Conservation (phyloP, 2,113 vertebrate genomes). For the Bothrops jararaca region DNA sequence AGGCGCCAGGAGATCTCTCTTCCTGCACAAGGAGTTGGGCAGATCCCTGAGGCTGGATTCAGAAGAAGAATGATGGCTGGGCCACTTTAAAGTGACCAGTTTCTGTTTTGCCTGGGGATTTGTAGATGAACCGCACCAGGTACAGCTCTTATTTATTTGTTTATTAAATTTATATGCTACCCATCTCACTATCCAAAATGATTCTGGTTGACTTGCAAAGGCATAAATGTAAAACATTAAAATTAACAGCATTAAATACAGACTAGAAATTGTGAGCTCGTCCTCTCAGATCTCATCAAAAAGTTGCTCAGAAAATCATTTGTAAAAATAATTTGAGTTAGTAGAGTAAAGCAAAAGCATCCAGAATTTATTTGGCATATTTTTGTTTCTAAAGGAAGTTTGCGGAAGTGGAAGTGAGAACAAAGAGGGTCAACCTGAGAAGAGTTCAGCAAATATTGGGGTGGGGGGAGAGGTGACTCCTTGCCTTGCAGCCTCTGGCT, state of each 20-base stretch:
- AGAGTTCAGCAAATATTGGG: neutral
- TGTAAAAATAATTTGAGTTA: neutral
- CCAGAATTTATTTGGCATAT: neutral
- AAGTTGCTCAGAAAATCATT: neutral
- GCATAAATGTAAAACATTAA: neutral
- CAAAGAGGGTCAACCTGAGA: neutral
- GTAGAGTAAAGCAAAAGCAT: neutral
- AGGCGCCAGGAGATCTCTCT: accelerated
- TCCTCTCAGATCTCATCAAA: neutral
- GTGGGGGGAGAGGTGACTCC: neutral
- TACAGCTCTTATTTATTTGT: neutral
- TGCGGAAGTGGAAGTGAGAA: neutral
- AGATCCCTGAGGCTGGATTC: neutral
- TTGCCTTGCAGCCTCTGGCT: neutral
- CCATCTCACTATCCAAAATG: neutral
- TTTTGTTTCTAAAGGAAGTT: neutral
- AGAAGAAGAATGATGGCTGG: neutral
- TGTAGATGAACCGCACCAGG: neutral
- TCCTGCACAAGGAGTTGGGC: neutral
- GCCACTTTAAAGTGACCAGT: neutral
- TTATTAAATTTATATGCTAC: neutral
- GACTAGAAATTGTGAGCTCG: neutral
- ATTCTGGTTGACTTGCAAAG: neutral
- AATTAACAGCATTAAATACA: neutral
- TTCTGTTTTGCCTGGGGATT: neutral